These are phyloP conservation scores for Eptesicus fuscus DNA, from an alignment of 2,113 vertebrate species.

Conservation along the genomic window DNA sequence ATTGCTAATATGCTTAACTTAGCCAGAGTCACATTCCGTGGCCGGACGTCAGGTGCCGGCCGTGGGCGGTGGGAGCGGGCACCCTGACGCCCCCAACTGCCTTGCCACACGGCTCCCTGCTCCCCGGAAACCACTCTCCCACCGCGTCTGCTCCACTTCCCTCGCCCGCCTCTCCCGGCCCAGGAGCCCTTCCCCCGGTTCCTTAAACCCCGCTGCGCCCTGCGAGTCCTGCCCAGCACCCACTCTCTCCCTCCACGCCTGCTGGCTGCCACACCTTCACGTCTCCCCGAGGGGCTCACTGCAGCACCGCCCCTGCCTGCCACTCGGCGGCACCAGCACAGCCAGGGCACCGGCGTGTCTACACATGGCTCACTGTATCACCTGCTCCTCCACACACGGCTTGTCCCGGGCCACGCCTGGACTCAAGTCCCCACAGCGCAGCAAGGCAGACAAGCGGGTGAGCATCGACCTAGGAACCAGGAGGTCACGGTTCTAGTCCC, in stretches of 20 bases:
- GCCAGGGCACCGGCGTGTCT: no score
- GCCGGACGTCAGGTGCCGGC: background rate
- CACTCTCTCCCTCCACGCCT: background rate
- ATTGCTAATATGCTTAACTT: background rate
- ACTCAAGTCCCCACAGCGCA: background rate
- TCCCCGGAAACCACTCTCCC: background rate
- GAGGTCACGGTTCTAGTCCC: no score
- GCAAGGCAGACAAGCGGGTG: background rate
- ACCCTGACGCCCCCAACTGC: background rate
- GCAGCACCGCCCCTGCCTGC: background rate
- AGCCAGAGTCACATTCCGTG: background rate
- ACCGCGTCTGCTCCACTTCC: background rate
- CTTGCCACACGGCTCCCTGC: background rate
- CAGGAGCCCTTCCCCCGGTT: background rate
- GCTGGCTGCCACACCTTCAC: no score
- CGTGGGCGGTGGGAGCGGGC: fast-evolving
- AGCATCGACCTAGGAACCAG: no score
- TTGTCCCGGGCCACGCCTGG: background rate
- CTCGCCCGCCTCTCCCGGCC: background rate
- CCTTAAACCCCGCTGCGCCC: background rate
- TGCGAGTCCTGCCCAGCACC: background rate
- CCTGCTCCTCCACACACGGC: background rate
- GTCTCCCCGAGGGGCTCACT: fast-evolving
- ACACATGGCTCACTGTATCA: no score
- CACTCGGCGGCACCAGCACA: no score